Evolutionary conservation across 2,888 invertebrate genomes (phyloP).

Genomic region (Nomada ferruginata): DNA sequence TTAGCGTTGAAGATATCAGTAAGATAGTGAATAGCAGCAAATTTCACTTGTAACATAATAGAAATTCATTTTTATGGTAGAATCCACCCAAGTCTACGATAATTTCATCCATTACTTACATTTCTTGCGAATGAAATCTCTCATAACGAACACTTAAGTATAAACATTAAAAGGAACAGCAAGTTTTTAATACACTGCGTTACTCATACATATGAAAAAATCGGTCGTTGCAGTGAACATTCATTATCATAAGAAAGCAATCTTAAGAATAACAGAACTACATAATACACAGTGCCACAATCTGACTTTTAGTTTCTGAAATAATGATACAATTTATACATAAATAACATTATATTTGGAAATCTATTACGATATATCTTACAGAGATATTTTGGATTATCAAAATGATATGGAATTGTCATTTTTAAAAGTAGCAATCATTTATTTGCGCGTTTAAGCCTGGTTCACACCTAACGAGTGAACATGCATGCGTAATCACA

Average conservation of each 20-base stretch:
- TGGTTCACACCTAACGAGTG: too few species aligned
- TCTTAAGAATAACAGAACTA: slow-evolving; percentile 28
- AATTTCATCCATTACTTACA: slow-evolving; percentile 61
- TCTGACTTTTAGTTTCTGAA: not conserved
- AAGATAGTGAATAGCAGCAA: slow-evolving; percentile 37
- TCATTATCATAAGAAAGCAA: slow-evolving; percentile 9
- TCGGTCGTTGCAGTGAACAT: not conserved
- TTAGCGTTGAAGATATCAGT: slow-evolving; percentile 33
- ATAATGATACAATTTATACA: not conserved
- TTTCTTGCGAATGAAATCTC: slow-evolving; percentile 37
- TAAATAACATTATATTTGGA: not conserved
- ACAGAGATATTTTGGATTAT: not conserved
- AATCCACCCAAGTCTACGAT: slow-evolving; percentile 13
- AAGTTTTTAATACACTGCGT: not conserved
- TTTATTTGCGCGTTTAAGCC: too few species aligned
- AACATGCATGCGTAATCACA: too few species aligned
- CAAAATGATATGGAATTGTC: too few species aligned
- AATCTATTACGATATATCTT: not conserved
- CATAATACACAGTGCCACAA: not conserved
- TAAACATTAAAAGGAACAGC: not conserved
- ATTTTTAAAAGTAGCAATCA: too few species aligned
- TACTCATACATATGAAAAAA: not conserved
- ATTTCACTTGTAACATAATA: slow-evolving; percentile 59
- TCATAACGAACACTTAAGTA: not conserved
- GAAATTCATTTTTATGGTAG: slow-evolving; percentile 46